phyloP scores from a whole-genome alignment of 2,797 vertebrate genomes.

The Siniperca undulata region DNA sequence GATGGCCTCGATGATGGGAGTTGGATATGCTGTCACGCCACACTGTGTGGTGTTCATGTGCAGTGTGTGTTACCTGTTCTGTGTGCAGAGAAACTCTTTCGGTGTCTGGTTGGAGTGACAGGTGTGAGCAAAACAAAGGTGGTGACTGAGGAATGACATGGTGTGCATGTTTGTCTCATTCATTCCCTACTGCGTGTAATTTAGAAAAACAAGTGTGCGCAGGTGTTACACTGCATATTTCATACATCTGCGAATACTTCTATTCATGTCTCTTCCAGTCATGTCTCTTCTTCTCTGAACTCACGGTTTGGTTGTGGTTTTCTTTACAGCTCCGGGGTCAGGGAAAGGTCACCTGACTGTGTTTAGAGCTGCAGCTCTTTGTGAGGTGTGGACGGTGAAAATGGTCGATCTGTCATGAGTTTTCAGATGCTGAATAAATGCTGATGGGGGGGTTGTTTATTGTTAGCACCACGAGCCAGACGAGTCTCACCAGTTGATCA shows the following conservation, averaged over 20 bases:
- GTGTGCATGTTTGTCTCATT: background rate
- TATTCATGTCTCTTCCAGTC: background rate
- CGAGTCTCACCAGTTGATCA: conserved; percentile 1
- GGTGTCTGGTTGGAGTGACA: conserved; percentile 8
- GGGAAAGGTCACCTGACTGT: background rate
- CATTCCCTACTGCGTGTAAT: background rate
- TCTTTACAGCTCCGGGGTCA: background rate
- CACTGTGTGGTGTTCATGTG: background rate
- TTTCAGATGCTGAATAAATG: background rate
- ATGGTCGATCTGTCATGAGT: conserved; percentile 2
- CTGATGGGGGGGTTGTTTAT: background rate
- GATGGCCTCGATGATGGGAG: too few species aligned
- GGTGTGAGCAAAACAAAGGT: background rate
- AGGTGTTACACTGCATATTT: background rate
- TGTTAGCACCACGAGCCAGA: background rate
- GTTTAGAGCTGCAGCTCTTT: background rate
- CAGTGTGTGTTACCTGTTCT: background rate
- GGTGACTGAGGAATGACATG: conserved; percentile 15
- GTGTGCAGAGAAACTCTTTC: background rate
- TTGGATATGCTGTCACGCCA: background rate
- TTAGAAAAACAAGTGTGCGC: too few species aligned
- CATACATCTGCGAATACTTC: background rate
- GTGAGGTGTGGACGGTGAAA: background rate
- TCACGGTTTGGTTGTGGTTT: background rate
- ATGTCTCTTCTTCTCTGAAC: background rate